phyloP scores from a whole-genome alignment of 2,113 vertebrate species.

The Marcusenius ussheri region DNA sequence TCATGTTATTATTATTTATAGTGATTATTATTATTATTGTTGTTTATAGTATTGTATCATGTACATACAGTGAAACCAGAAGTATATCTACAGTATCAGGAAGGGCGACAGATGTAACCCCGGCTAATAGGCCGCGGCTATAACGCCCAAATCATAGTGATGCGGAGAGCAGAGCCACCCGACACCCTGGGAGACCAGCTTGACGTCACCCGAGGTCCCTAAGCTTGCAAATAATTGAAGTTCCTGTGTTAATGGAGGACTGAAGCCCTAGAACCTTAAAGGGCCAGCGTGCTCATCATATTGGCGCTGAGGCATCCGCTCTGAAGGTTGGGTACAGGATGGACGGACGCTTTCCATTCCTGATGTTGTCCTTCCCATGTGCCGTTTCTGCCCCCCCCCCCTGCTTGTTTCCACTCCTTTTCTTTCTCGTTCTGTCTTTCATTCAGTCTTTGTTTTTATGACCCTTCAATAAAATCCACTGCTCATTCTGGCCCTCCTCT shows the following conservation, averaged over 20 bases:
- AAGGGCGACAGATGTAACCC: background rate
- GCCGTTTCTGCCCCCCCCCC: background rate
- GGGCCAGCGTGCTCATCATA: background rate
- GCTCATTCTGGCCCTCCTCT: slow-evolving; percentile 36
- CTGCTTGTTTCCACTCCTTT: background rate
- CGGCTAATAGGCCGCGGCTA: background rate
- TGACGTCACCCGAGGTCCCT: background rate
- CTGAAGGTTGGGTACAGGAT: slow-evolving; percentile 12
- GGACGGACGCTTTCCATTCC: background rate
- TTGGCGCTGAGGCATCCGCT: background rate
- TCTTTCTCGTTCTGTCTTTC: slow-evolving; percentile 23
- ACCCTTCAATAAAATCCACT: slow-evolving; percentile 49
- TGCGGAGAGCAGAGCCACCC: background rate
- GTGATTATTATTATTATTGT: background rate
- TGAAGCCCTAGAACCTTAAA: background rate
- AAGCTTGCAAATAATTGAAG: background rate
- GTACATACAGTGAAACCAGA: background rate
- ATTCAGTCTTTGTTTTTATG: slow-evolving; percentile 25
- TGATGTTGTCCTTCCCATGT: background rate
- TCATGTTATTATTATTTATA: background rate
- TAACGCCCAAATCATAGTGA: background rate
- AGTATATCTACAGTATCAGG: background rate
- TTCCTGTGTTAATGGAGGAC: background rate
- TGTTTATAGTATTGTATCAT: background rate
- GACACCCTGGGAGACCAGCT: background rate